Base-by-base conservation (phyloP, 2,888 invertebrate species). In the Candidula unifasciata region DNA sequence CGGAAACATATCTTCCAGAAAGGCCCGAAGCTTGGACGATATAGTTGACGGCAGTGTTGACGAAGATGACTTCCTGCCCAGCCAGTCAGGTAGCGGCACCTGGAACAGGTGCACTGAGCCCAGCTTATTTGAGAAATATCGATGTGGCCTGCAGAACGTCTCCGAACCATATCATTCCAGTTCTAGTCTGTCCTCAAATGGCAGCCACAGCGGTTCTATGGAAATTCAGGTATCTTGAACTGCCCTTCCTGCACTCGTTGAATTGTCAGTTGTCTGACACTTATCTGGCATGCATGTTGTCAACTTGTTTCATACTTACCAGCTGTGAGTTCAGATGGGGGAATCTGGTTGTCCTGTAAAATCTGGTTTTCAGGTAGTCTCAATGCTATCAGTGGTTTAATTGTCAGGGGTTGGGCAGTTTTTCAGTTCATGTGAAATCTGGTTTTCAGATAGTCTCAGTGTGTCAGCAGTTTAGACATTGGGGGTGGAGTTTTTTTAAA, bases 21-120 rank as follows among this genome's bases (percentile, higher is more conserved):
- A 93, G 88, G 92, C 93, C 5, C 90, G 93, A 69, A 93, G 93
- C 86, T 88, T 93, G 71, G 93, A 93, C 86, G 93, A 93, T 86
- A 93, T 93, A 79, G 85, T 93, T 24, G 90, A 82, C 30, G 79
- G 79, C 21, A 82, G 88, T 82, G 90, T 91, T 2, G 91, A 91
- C 30, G 91, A 91, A 60, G 79, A 80, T n/a, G 37, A 80, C 5
- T 35, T 76, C n/a, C 54, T 82, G n/a, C 30, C 71, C 24, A 16
- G n/a, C 13, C 69, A 52, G n/a, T 27, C 57, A 37, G 57, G 76
- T 21, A 54, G 37, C 24, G 16, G 30, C 24, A 18, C 18, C 8
- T 77, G 82, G 76, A 69, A n/a, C 24, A 44, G 52, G 37, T 54
- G 66, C 35, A 52, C 64, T 54, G 82, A 77, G 52, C 52, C 5